A percentile compares a stretch with the other conserved stretches of the same genome.
Evolutionary conservation across 2,888 invertebrate genomes (phyloP).

Genomic region (Fragum sueziense): DNA sequence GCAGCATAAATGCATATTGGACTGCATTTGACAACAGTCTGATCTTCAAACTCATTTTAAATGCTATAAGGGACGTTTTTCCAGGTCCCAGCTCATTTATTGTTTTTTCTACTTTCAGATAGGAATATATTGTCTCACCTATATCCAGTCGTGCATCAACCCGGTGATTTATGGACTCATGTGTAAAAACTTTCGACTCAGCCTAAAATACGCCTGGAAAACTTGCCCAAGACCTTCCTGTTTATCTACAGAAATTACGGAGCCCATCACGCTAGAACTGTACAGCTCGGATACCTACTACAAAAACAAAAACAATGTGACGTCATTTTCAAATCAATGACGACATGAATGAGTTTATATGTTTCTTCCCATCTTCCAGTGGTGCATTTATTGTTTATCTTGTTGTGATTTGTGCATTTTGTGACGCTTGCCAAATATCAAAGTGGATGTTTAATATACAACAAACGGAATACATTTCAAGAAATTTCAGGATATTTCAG

Average conservation of each 20-base stretch:
- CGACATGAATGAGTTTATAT: not conserved
- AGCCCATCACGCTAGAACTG: slow-evolving; percentile 5
- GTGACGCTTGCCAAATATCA: not conserved
- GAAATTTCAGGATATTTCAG: too few species aligned
- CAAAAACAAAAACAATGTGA: slow-evolving; percentile 8
- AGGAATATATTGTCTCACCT: slow-evolving; percentile 70
- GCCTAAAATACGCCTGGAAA: slow-evolving; percentile 21
- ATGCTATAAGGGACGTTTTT: too few species aligned
- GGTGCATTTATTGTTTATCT: not conserved
- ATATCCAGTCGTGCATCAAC: slow-evolving; percentile 74
- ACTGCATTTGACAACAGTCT: too few species aligned
- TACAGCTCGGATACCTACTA: slow-evolving; percentile 21
- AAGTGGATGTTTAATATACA: not conserved
- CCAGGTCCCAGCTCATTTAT: too few species aligned
- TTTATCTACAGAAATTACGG: not conserved
- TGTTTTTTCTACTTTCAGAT: slow-evolving; percentile 61
- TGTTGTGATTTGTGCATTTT: not conserved
- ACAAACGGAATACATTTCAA: too few species aligned
- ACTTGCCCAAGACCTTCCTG: slow-evolving; percentile 14
- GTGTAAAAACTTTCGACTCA: slow-evolving; percentile 69
- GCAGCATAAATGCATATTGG: too few species aligned
- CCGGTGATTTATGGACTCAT: slow-evolving; percentile 75
- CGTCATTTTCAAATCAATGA: slow-evolving; percentile 5
- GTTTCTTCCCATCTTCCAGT: not conserved
- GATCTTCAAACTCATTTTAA: too few species aligned